These are phyloP conservation scores for Bathynomus jamesi DNA, from an alignment of 1,140 invertebrate species.

Conservation along the genomic window DNA sequence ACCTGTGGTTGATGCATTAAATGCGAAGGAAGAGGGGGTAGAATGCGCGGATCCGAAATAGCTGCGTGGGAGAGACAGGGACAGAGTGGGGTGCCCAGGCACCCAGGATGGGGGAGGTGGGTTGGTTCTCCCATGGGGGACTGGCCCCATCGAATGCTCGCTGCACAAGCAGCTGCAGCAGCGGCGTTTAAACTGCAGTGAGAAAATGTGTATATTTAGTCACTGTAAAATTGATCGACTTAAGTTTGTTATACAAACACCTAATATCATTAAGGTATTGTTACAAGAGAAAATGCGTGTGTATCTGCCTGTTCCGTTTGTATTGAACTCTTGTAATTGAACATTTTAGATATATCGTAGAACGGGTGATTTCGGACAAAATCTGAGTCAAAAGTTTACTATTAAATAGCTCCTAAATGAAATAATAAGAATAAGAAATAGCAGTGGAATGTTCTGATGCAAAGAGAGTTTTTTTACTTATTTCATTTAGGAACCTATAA, in stretches of 20 bases:
- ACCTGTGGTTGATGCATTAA: not conserved
- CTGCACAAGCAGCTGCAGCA: slow-evolving; percentile 3
- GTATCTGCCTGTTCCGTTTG: not conserved
- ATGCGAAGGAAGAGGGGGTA: not conserved
- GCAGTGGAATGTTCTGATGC: no score
- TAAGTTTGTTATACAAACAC: not conserved
- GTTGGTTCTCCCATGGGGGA: not conserved
- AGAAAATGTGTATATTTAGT: not conserved
- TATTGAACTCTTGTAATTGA: not conserved
- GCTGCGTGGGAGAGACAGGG: slow-evolving; percentile 21
- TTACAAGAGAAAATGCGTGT: not conserved
- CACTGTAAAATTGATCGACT: not conserved
- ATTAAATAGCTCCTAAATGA: no score
- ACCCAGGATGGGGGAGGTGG: slow-evolving; percentile 22
- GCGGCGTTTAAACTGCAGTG: slow-evolving; percentile 7
- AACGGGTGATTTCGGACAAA: not conserved
- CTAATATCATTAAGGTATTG: not conserved
- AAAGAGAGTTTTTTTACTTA: no score
- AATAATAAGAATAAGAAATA: no score
- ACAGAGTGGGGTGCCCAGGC: slow-evolving; percentile 27
- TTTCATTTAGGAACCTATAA: no score
- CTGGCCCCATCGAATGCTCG: not conserved
- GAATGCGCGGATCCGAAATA: not conserved
- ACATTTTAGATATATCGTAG: not conserved
- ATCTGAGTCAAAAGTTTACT: no score